Evolutionary conservation across 2,888 invertebrate species (phyloP).

Genomic region (Sipunculus nudus): DNA sequence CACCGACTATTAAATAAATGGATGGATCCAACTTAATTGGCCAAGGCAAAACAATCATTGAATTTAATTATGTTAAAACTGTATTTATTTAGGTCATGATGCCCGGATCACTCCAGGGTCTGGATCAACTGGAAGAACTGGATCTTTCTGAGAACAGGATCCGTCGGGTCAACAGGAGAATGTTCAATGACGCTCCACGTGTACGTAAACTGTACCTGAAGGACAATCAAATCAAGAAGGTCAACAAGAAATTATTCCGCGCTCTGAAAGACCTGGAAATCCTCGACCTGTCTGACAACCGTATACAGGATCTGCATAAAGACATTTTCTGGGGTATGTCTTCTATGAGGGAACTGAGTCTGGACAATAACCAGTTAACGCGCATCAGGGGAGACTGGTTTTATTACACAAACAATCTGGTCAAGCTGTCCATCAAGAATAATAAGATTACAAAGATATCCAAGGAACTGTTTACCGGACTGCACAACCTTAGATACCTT

Average conservation of each 20-base stretch:
- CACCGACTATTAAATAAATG: no score
- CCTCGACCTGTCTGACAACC: conserved; percentile 39
- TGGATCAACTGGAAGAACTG: conserved; percentile 14
- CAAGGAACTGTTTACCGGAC: background rate
- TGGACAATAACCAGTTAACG: conserved; percentile 46
- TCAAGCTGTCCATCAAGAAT: conserved; percentile 40
- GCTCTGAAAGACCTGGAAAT: conserved; percentile 25
- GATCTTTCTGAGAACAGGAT: conserved; percentile 26
- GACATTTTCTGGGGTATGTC: conserved; percentile 72
- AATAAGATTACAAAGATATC: conserved; percentile 36
- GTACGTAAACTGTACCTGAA: conserved; percentile 17
- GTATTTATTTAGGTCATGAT: background rate
- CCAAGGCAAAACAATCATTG: no score
- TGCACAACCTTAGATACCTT: conserved; percentile 26
- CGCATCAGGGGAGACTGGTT: conserved; percentile 44
- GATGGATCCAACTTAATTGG: no score
- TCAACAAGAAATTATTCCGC: conserved; percentile 14
- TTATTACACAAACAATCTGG: conserved; percentile 36
- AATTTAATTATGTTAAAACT: no score
- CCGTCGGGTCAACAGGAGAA: conserved; percentile 4
- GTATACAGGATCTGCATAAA: conserved; percentile 15
- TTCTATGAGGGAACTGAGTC: conserved; percentile 37
- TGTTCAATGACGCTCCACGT: conserved; percentile 11
- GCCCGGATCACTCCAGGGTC: background rate
- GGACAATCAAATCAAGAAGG: conserved; percentile 10